These are phyloP conservation scores for Eueremaeus valkanovi DNA, from an alignment of 2,888 invertebrate species.

Conservation along the genomic window DNA sequence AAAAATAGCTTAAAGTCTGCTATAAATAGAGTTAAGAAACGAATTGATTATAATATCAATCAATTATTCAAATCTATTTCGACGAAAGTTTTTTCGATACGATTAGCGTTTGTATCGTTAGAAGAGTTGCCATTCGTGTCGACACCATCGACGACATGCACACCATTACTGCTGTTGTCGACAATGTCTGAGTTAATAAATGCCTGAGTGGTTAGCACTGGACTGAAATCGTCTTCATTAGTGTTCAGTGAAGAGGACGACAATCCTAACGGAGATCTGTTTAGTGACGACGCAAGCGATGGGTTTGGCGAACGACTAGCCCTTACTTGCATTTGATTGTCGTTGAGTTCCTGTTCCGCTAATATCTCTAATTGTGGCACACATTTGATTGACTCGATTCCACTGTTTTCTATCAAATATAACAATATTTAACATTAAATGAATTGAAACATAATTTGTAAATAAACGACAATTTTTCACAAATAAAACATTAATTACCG, in stretches of 20 bases:
- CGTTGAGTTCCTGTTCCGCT: neutral
- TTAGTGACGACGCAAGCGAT: slow-evolving; percentile 6
- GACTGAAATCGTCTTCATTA: neutral
- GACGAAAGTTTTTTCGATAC: neutral
- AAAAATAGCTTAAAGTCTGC: neutral
- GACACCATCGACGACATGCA: neutral
- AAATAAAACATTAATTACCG: neutral
- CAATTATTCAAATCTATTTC: slow-evolving; percentile 27
- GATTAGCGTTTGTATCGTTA: slow-evolving; percentile 1
- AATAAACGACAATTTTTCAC: neutral
- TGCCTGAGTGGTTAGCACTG: neutral
- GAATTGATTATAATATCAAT: neutral
- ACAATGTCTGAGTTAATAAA: neutral
- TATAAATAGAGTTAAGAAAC: neutral
- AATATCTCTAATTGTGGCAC: slow-evolving; percentile 19
- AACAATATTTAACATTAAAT: neutral
- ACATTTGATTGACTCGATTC: neutral
- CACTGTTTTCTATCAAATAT: neutral
- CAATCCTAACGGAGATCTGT: neutral
- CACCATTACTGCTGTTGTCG: too few relatives aligned
- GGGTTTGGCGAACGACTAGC: slow-evolving; percentile 27
- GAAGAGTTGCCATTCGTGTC: slow-evolving; percentile 21
- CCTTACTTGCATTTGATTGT: neutral
- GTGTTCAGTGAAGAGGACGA: neutral
- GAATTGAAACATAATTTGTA: neutral